phyloP scores from a whole-genome alignment of 2,888 invertebrate species.

The Altica lythri region DNA sequence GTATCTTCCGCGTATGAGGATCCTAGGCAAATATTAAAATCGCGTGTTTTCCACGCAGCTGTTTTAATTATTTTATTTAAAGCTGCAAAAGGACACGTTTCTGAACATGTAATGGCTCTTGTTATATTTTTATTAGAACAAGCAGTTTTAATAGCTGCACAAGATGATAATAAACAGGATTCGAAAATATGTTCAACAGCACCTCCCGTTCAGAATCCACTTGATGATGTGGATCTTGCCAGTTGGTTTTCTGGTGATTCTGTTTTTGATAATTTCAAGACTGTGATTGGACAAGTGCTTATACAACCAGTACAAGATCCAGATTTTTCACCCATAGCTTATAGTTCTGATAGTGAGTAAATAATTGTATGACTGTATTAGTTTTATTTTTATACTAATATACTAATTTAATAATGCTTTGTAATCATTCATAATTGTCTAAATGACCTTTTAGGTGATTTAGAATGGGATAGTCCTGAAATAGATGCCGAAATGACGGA shows the following conservation, averaged over 20 bases:
- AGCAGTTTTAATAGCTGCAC: conserved; percentile 64
- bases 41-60: conserved; percentile 71
- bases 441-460: conserved; percentile 60
- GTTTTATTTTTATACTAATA: too few species aligned
- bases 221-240: conserved; percentile 63
- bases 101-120: conserved; percentile 88
- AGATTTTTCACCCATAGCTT: conserved; percentile 62
- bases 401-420: too few species aligned
- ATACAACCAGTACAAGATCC: conserved; percentile 60
- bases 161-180: conserved; percentile 54
- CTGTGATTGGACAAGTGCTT: conserved; percentile 67
- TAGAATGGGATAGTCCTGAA: conserved; percentile 77
- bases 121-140: conserved; percentile 86
- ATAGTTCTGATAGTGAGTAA: conserved; percentile 69
- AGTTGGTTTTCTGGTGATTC: conserved; percentile 76
- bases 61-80: conserved; percentile 84
- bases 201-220: conserved; percentile 38
- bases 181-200: conserved; percentile 59
- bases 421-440: too few species aligned
- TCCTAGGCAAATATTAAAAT: conserved; percentile 66
- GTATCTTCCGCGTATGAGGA: conserved; percentile 70
- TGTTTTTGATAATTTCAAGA: conserved; percentile 76
- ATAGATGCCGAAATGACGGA: conserved; percentile 62
- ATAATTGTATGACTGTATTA: too few species aligned
- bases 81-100: conserved; percentile 76